Evolutionary conservation across 1,140 invertebrate genomes (phyloP).

Genomic region (Cardiocondyla obscurior): DNA sequence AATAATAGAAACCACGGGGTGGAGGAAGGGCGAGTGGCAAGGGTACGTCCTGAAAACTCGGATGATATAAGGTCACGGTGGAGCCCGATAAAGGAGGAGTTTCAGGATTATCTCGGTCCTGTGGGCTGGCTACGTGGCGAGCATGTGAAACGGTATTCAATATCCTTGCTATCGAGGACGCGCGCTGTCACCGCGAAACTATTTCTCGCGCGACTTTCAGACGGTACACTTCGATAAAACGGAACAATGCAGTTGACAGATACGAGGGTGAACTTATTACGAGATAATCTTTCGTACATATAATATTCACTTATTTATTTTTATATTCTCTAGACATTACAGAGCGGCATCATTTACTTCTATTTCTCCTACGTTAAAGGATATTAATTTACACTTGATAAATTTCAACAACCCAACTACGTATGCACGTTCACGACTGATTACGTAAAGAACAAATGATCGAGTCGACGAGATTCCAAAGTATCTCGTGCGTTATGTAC

Average conservation of each 20-base stretch:
- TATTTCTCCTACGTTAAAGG: too few species aligned
- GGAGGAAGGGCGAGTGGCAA: neutral
- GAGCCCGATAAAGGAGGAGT: slow-evolving; percentile 35
- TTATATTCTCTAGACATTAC: too few species aligned
- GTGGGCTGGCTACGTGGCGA: slow-evolving; percentile 78
- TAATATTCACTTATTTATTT: too few species aligned
- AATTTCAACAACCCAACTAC: too few species aligned
- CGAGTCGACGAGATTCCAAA: neutral
- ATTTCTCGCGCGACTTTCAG: slow-evolving; percentile 76
- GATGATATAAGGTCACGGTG: slow-evolving; percentile 72
- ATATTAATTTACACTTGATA: too few species aligned
- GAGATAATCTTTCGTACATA: neutral
- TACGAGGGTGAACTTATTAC: slow-evolving; percentile 37
- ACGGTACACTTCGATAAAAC: slow-evolving; percentile 72
- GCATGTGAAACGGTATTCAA: slow-evolving; percentile 82
- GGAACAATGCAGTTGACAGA: slow-evolving; percentile 52
- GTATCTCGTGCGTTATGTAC: neutral
- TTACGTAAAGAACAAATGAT: too few species aligned
- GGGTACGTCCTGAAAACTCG: slow-evolving; percentile 55
- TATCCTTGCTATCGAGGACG: slow-evolving; percentile 72
- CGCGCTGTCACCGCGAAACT: slow-evolving; percentile 79
- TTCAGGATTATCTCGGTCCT: slow-evolving; percentile 49
- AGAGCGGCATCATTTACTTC: too few species aligned
- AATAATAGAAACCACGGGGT: slow-evolving; percentile 71
- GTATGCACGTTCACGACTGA: too few species aligned